Conservation (phyloP, 1,140 invertebrate genomes). For the Drosophila sproati region DNA sequence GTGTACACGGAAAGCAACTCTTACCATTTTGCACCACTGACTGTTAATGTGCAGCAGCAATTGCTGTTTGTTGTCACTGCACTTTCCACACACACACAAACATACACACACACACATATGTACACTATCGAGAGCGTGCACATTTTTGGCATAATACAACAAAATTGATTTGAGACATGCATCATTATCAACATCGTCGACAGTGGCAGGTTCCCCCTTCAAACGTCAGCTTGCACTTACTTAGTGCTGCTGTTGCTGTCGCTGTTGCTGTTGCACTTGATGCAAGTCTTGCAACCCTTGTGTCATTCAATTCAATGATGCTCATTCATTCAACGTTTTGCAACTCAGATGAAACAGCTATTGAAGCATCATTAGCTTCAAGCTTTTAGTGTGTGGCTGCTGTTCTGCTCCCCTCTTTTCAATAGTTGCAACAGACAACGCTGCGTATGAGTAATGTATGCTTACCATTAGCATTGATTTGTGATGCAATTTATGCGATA, state of each 20-base stretch:
- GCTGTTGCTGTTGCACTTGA: constrained; percentile 1
- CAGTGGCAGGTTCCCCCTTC: constrained; percentile 22
- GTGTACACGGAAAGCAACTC: constrained; percentile 24
- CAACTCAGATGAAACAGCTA: constrained; percentile 79
- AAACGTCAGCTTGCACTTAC: constrained; percentile 55
- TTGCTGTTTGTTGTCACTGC: constrained; percentile 27
- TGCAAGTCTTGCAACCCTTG: constrained; percentile 18
- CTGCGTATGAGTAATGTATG: constrained; percentile 80
- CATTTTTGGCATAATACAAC: constrained; percentile 81
- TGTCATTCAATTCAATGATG: constrained; percentile 75
- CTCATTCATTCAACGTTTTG: constrained; percentile 81
- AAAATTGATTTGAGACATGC: constrained; percentile 81
- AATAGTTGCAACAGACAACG: constrained; percentile 38
- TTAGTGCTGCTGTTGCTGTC: constrained; percentile 42
- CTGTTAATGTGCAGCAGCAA: constrained; percentile 24
- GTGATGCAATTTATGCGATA: constrained; percentile 31
- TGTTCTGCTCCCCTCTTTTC: not conserved
- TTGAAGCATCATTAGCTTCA: constrained; percentile 82
- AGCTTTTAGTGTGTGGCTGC: constrained; percentile 54
- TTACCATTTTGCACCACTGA: constrained; percentile 27
- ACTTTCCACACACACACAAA: constrained; percentile 26
- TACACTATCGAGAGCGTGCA: constrained; percentile 46
- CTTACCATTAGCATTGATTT: constrained; percentile 80
- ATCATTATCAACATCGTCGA: constrained; percentile 74
- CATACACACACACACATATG: not conserved